These are phyloP conservation scores for Acholoe squamosa DNA, from an alignment of 2,888 invertebrate genomes.

Conservation along the genomic window DNA sequence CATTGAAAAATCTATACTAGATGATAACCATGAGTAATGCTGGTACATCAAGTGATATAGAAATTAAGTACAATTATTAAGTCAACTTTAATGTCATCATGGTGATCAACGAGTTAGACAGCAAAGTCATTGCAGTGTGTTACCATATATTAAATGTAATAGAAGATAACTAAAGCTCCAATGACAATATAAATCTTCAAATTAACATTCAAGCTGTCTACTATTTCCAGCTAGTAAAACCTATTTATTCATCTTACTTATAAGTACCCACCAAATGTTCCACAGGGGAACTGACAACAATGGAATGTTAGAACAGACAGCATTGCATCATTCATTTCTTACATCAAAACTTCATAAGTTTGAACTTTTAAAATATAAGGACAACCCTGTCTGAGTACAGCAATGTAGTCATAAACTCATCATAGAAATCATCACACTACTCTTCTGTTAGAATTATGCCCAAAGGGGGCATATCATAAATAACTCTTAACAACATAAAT, in stretches of 20 bases:
- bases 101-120: too few relatives aligned
- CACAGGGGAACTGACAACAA: not conserved
- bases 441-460: not conserved
- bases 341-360: not conserved
- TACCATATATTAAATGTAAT: not conserved
- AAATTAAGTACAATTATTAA: too few relatives aligned
- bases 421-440: too few relatives aligned
- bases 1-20: too few relatives aligned
- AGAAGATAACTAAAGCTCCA: too few relatives aligned
- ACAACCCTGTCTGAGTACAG: not conserved
- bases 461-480: not conserved
- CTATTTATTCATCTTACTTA: not conserved
- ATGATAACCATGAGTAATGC: too few relatives aligned
- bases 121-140: too few relatives aligned
- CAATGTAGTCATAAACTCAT: not conserved
- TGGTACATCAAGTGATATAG: too few relatives aligned
- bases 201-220: not conserved
- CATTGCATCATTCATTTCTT: not conserved
- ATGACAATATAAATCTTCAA: not conserved
- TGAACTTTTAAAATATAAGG: not conserved
- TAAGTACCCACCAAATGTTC: not conserved
- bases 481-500: not conserved
- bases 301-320: conserved; percentile 11
- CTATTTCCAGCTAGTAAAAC: not conserved
- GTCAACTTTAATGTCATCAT: too few relatives aligned